These are phyloP conservation scores for Nezara viridula DNA, from an alignment of 2,888 invertebrate species.

Conservation along the genomic window DNA sequence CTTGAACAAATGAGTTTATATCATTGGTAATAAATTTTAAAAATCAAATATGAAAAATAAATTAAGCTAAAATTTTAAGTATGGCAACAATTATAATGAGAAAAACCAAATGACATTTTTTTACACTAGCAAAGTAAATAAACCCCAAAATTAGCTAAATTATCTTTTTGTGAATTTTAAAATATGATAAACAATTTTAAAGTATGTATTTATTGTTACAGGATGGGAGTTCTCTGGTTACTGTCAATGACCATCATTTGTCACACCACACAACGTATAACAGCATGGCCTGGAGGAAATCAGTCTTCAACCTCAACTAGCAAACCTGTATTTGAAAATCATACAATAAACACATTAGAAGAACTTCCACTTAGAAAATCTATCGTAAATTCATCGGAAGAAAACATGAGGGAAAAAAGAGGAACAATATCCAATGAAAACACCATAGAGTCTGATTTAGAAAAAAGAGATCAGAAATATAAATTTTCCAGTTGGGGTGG, in stretches of 20 bases:
- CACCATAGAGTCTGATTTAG: slow-evolving; percentile 60
- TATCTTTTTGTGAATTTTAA: neutral
- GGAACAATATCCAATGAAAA: slow-evolving; percentile 41
- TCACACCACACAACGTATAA: slow-evolving; percentile 43
- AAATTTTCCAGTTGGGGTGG: slow-evolving; percentile 66
- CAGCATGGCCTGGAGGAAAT: slow-evolving; percentile 41
- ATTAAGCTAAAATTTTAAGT: neutral
- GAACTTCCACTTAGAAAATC: neutral
- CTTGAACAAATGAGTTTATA: neutral
- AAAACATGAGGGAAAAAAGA: slow-evolving; percentile 45
- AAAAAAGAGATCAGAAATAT: slow-evolving; percentile 60
- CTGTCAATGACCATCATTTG: slow-evolving; percentile 61
- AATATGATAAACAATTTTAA: neutral
- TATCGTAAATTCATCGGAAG: neutral
- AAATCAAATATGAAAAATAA: neutral
- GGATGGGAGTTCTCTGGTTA: slow-evolving; percentile 62
- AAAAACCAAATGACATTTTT: neutral
- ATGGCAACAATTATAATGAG: neutral
- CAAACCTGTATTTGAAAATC: neutral
- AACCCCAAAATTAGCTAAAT: neutral
- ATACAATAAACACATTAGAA: neutral
- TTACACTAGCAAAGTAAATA: neutral
- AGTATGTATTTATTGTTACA: slow-evolving; percentile 41
- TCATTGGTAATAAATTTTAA: neutral
- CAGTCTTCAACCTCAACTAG: neutral